Conservation (phyloP, 1,140 invertebrate genomes). For the Akabosia matsudoensis region DNA sequence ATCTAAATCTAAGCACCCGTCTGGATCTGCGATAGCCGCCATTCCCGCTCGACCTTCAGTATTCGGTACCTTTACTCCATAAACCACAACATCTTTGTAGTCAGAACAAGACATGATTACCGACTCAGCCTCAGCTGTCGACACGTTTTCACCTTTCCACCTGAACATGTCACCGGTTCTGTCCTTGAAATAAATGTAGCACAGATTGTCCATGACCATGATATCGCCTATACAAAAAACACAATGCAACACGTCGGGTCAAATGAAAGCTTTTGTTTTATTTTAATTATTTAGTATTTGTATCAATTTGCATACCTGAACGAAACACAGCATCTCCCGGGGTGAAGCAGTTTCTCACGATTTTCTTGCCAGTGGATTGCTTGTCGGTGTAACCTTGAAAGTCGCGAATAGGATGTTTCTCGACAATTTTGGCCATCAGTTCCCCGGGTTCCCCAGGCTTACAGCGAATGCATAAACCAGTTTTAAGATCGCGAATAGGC, state of each 20-base stretch:
- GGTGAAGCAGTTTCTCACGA: conserved; percentile 59
- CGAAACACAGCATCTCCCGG: conserved; percentile 61
- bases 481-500: conserved; percentile 55
- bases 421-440: conserved; percentile 69
- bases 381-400: conserved; percentile 63
- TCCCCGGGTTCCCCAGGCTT: conserved; percentile 71
- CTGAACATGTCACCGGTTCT: conserved; percentile 64
- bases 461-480: conserved; percentile 65
- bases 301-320: conserved; percentile 57
- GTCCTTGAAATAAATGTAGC: conserved; percentile 65
- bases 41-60: too few relatives aligned
- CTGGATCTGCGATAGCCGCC: too few relatives aligned
- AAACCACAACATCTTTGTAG: too few relatives aligned
- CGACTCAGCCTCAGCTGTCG: too few relatives aligned
- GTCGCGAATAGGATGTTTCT: conserved; percentile 55
- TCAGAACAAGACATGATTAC: too few relatives aligned
- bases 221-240: conserved; percentile 57
- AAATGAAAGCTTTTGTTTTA: neutral
- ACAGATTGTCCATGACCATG: conserved; percentile 60
- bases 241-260: neutral
- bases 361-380: conserved; percentile 61
- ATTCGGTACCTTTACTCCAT: too few relatives aligned
- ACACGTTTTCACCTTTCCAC: too few relatives aligned
- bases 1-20: too few relatives aligned
- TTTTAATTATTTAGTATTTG: neutral